Evolutionary conservation across 2,888 invertebrate genomes (phyloP).

Genomic region (Xestia xanthographa): DNA sequence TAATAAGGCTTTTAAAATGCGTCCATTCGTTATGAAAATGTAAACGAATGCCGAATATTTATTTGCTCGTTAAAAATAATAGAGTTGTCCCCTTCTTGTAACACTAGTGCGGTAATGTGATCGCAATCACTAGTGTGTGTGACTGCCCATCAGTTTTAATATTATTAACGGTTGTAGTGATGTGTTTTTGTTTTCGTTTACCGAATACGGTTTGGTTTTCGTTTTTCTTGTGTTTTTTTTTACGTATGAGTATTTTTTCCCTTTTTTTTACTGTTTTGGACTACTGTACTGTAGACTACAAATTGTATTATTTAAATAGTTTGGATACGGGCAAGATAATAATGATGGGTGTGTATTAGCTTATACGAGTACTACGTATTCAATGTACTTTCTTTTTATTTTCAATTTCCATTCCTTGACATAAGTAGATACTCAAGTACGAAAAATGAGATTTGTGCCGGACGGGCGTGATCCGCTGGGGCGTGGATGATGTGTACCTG

Average conservation of each 20-base stretch:
- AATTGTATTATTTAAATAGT: not conserved
- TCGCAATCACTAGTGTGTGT: constrained; percentile 53
- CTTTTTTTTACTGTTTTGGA: not conserved
- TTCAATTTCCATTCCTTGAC: not conserved
- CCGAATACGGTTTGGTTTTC: constrained; percentile 4
- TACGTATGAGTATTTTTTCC: not conserved
- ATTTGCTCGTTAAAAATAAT: constrained; percentile 78
- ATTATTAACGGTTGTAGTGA: constrained; percentile 16
- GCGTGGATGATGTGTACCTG: no score
- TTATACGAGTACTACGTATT: not conserved
- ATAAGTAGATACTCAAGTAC: not conserved
- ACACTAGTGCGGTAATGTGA: constrained; percentile 53
- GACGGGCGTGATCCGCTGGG: no score
- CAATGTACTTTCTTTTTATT: not conserved
- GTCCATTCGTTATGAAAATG: constrained; percentile 79
- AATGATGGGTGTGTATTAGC: no score
- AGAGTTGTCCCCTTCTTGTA: constrained; percentile 65
- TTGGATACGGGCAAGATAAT: not conserved
- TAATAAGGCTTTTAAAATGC: constrained; percentile 85
- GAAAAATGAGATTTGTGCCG: not conserved
- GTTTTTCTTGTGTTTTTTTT: not conserved
- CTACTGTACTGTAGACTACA: not conserved
- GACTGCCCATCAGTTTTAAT: constrained; percentile 37
- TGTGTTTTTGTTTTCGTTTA: constrained; percentile 30
- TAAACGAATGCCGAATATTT: constrained; percentile 78